A percentile compares a stretch with the other conserved stretches of the same genome.
Conservation (phyloP, 2,888 invertebrate species). For the Steinernema hermaphroditum region DNA sequence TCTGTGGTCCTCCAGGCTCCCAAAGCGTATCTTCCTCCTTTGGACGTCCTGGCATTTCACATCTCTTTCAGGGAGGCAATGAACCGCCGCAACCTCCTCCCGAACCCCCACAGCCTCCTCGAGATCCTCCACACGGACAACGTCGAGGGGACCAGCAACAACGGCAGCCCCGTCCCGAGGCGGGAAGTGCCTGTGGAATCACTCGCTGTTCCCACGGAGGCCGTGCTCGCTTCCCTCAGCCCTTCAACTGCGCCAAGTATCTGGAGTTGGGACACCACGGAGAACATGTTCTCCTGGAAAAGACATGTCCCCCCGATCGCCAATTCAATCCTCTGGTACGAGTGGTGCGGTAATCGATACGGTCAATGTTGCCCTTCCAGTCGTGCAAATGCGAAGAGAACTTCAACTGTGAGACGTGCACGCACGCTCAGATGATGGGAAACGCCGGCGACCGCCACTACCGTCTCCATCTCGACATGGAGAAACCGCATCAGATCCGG, state of each 20-base stretch:
- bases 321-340: constrained; percentile 17
- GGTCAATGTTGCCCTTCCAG: too few relatives aligned
- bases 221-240: constrained; percentile 1
- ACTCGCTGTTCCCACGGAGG: neutral
- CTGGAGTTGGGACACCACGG: constrained; percentile 17
- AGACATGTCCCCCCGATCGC: neutral
- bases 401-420: constrained; percentile 10
- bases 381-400: constrained; percentile 13
- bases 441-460: constrained; percentile 22
- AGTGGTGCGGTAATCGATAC: too few relatives aligned
- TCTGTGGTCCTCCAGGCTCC: constrained; percentile 5
- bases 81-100: too few relatives aligned
- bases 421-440: neutral
- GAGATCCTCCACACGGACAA: too few relatives aligned
- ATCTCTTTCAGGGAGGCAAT: too few relatives aligned
- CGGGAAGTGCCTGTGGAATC: neutral
- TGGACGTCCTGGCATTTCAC: too few relatives aligned
- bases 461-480: constrained; percentile 5
- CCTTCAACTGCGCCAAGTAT: neutral
- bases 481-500: constrained; percentile 12
- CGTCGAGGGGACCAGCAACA: too few relatives aligned
- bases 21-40: neutral
- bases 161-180: too few relatives aligned
- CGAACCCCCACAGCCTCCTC: too few relatives aligned
- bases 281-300: constrained; percentile 13